phyloP scores from a whole-genome alignment of 92 coral and sea anemone genomes.

The Siderastrea radians region DNA sequence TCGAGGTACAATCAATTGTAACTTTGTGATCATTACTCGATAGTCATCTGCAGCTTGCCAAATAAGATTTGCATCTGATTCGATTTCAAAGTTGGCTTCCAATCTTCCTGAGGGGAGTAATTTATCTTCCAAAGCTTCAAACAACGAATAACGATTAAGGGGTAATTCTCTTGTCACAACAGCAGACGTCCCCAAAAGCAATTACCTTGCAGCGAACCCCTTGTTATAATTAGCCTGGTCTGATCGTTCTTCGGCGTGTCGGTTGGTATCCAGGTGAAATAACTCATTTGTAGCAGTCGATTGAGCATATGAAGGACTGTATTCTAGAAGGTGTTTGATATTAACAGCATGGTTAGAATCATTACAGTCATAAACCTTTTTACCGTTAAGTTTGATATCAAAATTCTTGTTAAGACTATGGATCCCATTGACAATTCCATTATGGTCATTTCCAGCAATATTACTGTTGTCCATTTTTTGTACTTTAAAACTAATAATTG shows the following conservation, averaged over 20 bases:
- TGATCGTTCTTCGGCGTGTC: neutral
- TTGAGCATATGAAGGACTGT: neutral
- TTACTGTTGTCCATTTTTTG: neutral
- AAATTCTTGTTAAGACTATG: too few relatives aligned
- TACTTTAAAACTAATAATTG: conserved; percentile 9
- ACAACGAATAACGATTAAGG: conserved; percentile 10
- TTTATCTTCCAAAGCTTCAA: conserved; percentile 3
- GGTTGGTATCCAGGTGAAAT: neutral
- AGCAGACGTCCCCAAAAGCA: neutral
- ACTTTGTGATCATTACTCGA: neutral
- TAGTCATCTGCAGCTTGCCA: conserved; percentile 45
- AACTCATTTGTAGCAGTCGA: neutral
- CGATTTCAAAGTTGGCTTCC: neutral
- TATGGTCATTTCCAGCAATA: conserved; percentile 10
- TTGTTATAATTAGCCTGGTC: neutral
- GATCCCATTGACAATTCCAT: conserved; percentile 19
- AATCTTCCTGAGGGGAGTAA: conserved; percentile 20
- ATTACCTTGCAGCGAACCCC: neutral
- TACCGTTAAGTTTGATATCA: neutral
- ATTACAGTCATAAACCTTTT: neutral
- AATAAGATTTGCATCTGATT: conserved; percentile 2
- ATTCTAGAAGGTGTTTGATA: neutral
- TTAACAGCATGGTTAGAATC: neutral
- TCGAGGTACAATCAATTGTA: conserved; percentile 18
- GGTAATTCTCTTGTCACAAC: neutral